Conservation (phyloP, 2,797 vertebrate genomes). For the Phrynocephalus guinanensis region DNA sequence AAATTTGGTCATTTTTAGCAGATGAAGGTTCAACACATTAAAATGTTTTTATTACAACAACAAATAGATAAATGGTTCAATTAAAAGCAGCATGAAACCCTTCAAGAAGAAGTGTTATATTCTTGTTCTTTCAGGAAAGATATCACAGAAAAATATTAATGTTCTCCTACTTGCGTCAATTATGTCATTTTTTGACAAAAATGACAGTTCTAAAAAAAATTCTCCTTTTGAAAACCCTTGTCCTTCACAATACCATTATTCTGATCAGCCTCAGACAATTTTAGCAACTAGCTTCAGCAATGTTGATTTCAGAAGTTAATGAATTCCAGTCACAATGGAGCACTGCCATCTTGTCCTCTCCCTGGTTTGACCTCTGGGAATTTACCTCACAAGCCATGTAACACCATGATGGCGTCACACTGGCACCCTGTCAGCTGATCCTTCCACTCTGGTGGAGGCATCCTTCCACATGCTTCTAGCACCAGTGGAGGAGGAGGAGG, state of each 20-base stretch:
- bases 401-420: not conserved
- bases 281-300: not conserved
- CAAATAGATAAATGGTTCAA: slow-evolving; percentile 71
- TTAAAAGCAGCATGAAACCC: slow-evolving; percentile 64
- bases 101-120: not conserved
- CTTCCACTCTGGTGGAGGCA: no score
- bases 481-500: no score
- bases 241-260: not conserved
- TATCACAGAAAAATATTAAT: not conserved
- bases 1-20: slow-evolving; percentile 64
- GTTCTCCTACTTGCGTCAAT: not conserved
- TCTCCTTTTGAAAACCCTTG: not conserved
- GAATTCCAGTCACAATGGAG: no score
- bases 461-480: no score
- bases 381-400: not conserved
- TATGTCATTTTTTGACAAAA: not conserved
- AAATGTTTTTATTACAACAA: slow-evolving; percentile 63
- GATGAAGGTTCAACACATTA: slow-evolving; percentile 60
- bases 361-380: not conserved
- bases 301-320: no score
- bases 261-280: not conserved
- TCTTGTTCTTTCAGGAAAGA: slow-evolving; percentile 32
- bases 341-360: no score
- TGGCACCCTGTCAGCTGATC: no score
- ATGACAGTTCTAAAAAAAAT: no score